phyloP scores from a whole-genome alignment of 2,888 invertebrate genomes.

The Agriopis aurantiaria region DNA sequence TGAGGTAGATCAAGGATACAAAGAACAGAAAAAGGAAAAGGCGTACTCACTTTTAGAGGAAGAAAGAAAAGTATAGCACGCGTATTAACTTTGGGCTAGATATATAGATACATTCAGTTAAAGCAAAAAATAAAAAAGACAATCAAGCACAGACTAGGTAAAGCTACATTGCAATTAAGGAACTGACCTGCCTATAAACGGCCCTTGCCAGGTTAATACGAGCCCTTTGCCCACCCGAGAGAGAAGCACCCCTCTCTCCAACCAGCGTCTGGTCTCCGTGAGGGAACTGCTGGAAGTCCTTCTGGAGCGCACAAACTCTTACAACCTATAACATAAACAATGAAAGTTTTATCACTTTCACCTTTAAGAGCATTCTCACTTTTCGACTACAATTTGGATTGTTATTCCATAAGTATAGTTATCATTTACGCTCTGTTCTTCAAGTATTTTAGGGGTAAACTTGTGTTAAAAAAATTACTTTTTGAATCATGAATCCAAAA shows the following conservation, averaged over 20 bases:
- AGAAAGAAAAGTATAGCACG: too few relatives aligned
- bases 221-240: slow-evolving; percentile 94
- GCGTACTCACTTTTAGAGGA: too few relatives aligned
- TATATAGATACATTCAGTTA: neutral
- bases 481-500: too few relatives aligned
- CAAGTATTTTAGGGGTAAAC: neutral
- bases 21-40: too few relatives aligned
- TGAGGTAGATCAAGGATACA: too few relatives aligned
- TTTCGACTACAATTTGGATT: neutral
- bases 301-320: slow-evolving; percentile 89
- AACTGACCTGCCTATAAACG: slow-evolving; percentile 87
- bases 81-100: too few relatives aligned
- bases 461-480: too few relatives aligned
- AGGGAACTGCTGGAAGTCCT: slow-evolving; percentile 91
- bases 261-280: slow-evolving; percentile 91
- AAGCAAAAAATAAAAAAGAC: neutral
- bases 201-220: slow-evolving; percentile 90
- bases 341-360: neutral
- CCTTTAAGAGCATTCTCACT: neutral
- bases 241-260: slow-evolving; percentile 93
- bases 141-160: too few relatives aligned
- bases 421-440: neutral
- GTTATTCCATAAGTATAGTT: neutral
- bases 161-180: too few relatives aligned
- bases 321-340: slow-evolving; percentile 74